phyloP scores from a whole-genome alignment of 1,140 invertebrate species.

The Neodiprion virginianus region DNA sequence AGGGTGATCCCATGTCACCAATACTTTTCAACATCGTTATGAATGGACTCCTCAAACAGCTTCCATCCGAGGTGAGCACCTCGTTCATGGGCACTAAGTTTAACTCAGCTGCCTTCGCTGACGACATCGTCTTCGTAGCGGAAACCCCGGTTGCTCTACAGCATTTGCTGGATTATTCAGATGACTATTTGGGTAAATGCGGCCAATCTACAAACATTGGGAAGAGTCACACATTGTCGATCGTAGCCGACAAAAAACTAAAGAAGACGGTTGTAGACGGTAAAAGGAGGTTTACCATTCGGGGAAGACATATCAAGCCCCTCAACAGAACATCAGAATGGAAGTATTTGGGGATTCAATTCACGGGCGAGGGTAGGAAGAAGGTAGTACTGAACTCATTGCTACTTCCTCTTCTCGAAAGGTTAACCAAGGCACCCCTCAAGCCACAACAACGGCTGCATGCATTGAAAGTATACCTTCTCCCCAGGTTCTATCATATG shows the following conservation, averaged over 20 bases:
- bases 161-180: slow-evolving; percentile 12
- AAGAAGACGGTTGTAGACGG: background rate
- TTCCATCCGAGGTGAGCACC: background rate
- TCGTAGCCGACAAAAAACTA: background rate
- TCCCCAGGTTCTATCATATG: slow-evolving; percentile 31
- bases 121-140: slow-evolving; percentile 40
- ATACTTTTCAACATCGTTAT: slow-evolving; percentile 39
- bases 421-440: slow-evolving; percentile 16
- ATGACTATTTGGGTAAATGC: slow-evolving; percentile 15
- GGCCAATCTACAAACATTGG: slow-evolving; percentile 21
- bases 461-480: slow-evolving; percentile 36
- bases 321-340: background rate
- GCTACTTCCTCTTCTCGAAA: background rate
- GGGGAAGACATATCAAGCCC: background rate
- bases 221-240: background rate
- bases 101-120: slow-evolving; percentile 37
- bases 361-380: background rate
- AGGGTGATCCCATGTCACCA: slow-evolving; percentile 59
- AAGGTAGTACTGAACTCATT: too few relatives aligned
- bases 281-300: background rate
- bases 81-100: background rate
- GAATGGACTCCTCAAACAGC: slow-evolving; percentile 18
- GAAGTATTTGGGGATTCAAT: background rate
- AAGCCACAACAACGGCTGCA: slow-evolving; percentile 45
- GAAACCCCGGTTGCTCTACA: slow-evolving; percentile 6